These are phyloP conservation scores for Archegozetes longisetosus DNA, from an alignment of 1,140 invertebrate species.

Conservation along the genomic window DNA sequence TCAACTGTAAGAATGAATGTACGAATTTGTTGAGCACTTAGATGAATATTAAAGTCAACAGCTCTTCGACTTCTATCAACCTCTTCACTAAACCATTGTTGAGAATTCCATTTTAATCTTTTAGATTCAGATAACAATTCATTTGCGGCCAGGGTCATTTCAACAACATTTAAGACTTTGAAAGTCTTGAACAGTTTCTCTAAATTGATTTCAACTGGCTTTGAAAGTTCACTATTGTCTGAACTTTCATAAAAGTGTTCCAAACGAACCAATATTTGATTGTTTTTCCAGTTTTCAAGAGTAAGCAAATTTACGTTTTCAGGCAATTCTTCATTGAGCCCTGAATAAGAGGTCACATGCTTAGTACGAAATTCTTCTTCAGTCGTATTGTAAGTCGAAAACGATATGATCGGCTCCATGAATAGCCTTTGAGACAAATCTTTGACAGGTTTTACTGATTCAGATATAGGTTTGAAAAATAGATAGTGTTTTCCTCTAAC, in stretches of 20 bases:
- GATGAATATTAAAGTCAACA: too few relatives aligned
- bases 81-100: too few relatives aligned
- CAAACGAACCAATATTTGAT: slow-evolving; percentile 52
- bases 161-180: too few relatives aligned
- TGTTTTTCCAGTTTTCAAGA: slow-evolving; percentile 58
- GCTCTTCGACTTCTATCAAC: too few relatives aligned
- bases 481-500: slow-evolving; percentile 50
- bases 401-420: slow-evolving; percentile 31
- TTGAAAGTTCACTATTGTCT: too few relatives aligned
- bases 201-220: too few relatives aligned
- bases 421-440: slow-evolving; percentile 30
- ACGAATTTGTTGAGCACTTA: too few relatives aligned
- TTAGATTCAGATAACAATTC: too few relatives aligned
- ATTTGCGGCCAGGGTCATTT: too few relatives aligned
- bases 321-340: slow-evolving; percentile 40
- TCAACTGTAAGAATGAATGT: too few relatives aligned
- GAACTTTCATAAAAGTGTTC: slow-evolving; percentile 76
- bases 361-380: neutral
- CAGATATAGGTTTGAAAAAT: slow-evolving; percentile 19
- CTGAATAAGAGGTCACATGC: slow-evolving; percentile 29
- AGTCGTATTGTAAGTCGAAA: slow-evolving; percentile 22
- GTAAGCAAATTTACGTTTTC: slow-evolving; percentile 66
- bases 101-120: too few relatives aligned
- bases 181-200: too few relatives aligned
- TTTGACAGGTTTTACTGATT: slow-evolving; percentile 30